phyloP scores from a whole-genome alignment of 2,113 vertebrate species.

The Ornithorhynchus anatinus region DNA sequence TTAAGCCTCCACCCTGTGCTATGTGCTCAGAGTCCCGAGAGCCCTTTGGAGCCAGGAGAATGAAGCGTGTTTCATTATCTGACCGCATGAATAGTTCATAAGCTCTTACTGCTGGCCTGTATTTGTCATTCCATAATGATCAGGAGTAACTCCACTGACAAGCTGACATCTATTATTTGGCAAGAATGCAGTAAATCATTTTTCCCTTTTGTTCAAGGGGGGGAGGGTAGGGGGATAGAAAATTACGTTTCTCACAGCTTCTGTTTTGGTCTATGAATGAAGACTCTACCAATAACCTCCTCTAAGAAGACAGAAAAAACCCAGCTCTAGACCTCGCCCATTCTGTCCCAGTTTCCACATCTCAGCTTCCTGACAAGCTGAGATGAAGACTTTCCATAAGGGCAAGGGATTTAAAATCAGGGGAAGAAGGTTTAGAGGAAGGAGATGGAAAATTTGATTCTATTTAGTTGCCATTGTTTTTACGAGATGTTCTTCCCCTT shows the following conservation, averaged over 20 bases:
- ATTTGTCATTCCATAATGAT: conserved; percentile 25
- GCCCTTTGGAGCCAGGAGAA: neutral
- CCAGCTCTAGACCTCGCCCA: neutral
- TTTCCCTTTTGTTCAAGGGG: conserved; percentile 7
- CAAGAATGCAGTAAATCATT: conserved; percentile 9
- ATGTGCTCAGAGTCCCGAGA: neutral
- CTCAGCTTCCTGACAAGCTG: neutral
- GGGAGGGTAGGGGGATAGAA: conserved; percentile 24
- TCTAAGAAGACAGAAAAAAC: neutral
- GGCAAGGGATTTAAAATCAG: too few species aligned
- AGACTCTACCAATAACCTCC: neutral
- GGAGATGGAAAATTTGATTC: too few species aligned
- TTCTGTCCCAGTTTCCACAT: neutral
- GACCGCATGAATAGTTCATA: conserved; percentile 12
- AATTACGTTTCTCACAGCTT: conserved; percentile 24
- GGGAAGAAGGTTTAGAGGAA: too few species aligned
- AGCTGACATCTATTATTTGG: neutral
- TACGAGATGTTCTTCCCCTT: too few species aligned
- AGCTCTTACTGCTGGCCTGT: neutral
- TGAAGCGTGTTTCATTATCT: neutral
- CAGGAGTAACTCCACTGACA: neutral
- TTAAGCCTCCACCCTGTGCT: neutral
- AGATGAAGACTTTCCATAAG: too few species aligned
- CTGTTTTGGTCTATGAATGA: conserved; percentile 7
- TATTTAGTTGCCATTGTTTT: too few species aligned